phyloP scores from a whole-genome alignment of 2,797 vertebrate species.

The Setipinna tenuifilis region DNA sequence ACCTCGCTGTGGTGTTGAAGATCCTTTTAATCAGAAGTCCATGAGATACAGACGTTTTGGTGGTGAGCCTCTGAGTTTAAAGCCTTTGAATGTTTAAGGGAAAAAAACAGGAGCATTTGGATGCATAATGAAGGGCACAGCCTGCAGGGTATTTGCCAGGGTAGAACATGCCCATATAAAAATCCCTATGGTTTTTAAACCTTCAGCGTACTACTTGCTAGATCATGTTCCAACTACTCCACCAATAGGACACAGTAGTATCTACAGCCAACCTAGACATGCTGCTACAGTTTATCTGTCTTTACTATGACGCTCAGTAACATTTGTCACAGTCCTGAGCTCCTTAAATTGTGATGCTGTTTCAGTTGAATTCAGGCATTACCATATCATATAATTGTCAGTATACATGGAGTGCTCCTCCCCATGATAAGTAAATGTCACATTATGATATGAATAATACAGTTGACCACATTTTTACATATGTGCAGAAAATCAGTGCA shows the following conservation, averaged over 20 bases:
- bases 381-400: too few species aligned
- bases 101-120: background rate
- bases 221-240: background rate
- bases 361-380: too few species aligned
- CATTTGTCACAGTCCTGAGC: too few species aligned
- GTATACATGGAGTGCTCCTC: too few species aligned
- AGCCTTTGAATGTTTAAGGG: background rate
- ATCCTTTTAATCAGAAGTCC: conserved; percentile 84
- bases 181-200: background rate
- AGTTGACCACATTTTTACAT: too few species aligned
- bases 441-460: too few species aligned
- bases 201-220: background rate
- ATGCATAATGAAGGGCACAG: background rate
- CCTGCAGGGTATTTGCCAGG: background rate
- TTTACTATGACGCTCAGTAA: too few species aligned
- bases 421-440: too few species aligned
- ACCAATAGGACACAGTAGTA: background rate
- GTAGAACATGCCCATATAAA: background rate
- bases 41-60: conserved; percentile 81
- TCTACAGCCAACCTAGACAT: background rate
- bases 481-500: too few species aligned
- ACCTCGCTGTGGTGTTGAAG: conserved; percentile 87
- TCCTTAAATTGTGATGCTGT: too few species aligned
- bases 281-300: too few species aligned
- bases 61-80: conserved; percentile 68